Evolutionary conservation across 2,888 invertebrate genomes (phyloP).

Genomic region (Orchesellides sinensis): DNA sequence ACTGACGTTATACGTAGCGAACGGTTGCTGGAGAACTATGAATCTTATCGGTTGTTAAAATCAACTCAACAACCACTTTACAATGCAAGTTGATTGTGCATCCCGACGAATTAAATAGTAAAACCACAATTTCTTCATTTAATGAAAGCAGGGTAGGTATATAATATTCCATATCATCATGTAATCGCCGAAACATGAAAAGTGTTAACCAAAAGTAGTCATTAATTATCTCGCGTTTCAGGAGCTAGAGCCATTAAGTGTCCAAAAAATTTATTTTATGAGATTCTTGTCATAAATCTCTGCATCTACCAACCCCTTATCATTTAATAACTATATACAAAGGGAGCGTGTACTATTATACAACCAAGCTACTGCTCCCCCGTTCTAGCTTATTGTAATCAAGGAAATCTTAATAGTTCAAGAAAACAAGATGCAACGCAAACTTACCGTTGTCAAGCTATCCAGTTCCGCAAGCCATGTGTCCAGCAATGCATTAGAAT

Average conservation of each 20-base stretch:
- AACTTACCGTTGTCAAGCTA: slow-evolving; percentile 73
- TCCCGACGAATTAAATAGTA: not conserved
- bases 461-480: slow-evolving; percentile 73
- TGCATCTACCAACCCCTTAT: not conserved
- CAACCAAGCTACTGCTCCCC: too few species aligned
- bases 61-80: too few species aligned
- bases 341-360: too few species aligned
- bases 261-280: slow-evolving; percentile 13
- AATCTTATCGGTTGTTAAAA: not conserved
- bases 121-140: slow-evolving; percentile 33
- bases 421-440: too few species aligned
- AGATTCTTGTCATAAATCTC: not conserved
- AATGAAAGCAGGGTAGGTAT: slow-evolving; percentile 17
- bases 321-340: too few species aligned
- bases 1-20: not conserved
- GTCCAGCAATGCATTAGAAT: slow-evolving; percentile 72
- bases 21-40: not conserved
- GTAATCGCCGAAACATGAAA: slow-evolving; percentile 27
- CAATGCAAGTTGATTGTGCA: not conserved
- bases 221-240: slow-evolving; percentile 28
- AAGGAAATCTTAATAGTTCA: too few species aligned
- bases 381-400: too few species aligned
- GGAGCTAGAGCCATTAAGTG: slow-evolving; percentile 10
- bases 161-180: slow-evolving; percentile 18
- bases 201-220: slow-evolving; percentile 20